Conservation (phyloP, 92 coral and sea anemone species). For the Ricordea florida region DNA sequence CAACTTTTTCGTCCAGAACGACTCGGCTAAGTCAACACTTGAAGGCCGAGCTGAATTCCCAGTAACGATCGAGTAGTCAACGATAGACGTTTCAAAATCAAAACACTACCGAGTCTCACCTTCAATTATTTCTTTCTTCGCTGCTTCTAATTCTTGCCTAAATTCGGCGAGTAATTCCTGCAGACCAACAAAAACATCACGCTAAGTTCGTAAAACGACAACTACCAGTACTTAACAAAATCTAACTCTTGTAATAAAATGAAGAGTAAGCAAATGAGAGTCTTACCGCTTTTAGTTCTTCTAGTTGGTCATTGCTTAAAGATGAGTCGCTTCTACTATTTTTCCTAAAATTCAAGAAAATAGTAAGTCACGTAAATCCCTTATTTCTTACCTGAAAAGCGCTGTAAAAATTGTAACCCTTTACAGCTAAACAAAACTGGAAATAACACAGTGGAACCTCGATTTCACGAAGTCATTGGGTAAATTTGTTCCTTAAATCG, state of each 20-base stretch:
- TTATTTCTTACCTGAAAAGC: background rate
- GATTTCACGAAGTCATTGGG: no score
- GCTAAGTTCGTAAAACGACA: background rate
- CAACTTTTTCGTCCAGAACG: no score
- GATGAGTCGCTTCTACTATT: slow-evolving; percentile 54
- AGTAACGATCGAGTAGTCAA: no score
- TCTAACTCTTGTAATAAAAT: background rate
- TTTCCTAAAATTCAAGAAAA: background rate
- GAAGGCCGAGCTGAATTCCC: no score
- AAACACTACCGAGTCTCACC: no score
- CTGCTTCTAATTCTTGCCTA: slow-evolving; percentile 80
- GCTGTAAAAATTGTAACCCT: no score
- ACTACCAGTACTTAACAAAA: background rate
- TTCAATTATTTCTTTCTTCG: slow-evolving; percentile 81
- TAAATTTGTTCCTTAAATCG: no score
- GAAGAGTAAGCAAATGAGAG: background rate
- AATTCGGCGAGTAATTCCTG: slow-evolving; percentile 86
- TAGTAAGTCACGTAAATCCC: background rate
- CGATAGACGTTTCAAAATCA: no score
- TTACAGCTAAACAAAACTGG: no score
- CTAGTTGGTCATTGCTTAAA: slow-evolving; percentile 70
- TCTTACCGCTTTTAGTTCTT: slow-evolving; percentile 80
- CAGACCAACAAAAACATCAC: background rate
- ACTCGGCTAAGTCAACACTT: no score
- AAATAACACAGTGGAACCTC: no score